These are phyloP conservation scores for Antechinus flavipes DNA, from an alignment of 2,113 vertebrate species.

Conservation along the genomic window DNA sequence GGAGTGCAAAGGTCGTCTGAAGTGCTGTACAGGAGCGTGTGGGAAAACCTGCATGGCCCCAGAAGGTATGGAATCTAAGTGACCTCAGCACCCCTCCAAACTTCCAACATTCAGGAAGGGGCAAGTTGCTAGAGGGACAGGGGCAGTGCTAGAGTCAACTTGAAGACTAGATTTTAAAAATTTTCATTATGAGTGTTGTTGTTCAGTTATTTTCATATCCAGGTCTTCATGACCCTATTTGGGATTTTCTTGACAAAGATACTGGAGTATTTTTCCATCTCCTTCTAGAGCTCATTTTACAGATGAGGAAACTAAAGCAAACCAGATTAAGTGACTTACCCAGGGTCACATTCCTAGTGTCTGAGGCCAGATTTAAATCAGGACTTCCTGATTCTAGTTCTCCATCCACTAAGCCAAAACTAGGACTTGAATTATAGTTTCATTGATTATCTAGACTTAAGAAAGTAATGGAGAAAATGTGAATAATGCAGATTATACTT, in stretches of 20 bases:
- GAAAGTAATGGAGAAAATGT: neutral
- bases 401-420: neutral
- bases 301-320: neutral
- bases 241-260: neutral
- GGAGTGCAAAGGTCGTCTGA: neutral
- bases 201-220: neutral
- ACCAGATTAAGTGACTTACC: neutral
- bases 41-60: conserved; percentile 28
- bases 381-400: neutral
- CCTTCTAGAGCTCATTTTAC: neutral
- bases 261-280: neutral
- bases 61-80: conserved; percentile 18
- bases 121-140: neutral
- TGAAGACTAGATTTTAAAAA: neutral
- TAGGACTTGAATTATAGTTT: neutral
- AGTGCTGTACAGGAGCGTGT: conserved; percentile 54
- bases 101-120: neutral
- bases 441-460: neutral
- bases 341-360: neutral
- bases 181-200: neutral
- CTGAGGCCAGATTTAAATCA: neutral
- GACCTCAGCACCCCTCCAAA: neutral
- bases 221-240: neutral
- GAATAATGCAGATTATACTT: neutral
- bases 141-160: neutral